Conservation (phyloP, 2,797 vertebrate genomes). For the Gymnothorax javanicus region DNA sequence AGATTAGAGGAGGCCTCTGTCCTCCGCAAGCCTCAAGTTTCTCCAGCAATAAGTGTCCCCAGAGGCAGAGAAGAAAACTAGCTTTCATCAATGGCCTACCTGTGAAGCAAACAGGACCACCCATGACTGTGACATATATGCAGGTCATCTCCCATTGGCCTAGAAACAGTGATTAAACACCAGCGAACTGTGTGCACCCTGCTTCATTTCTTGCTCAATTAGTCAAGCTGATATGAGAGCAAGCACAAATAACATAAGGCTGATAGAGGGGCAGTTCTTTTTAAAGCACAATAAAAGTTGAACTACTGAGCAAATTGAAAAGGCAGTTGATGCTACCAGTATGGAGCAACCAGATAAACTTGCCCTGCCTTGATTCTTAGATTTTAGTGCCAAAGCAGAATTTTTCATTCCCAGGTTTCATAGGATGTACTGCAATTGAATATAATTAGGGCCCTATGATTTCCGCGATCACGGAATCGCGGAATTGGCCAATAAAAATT, state of each 20-base stretch:
- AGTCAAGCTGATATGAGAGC: not conserved
- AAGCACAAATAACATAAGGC: not conserved
- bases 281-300: not conserved
- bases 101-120: constrained; percentile 53
- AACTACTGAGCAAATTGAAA: not conserved
- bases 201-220: constrained; percentile 9
- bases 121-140: constrained; percentile 39
- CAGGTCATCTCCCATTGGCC: not conserved
- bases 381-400: not conserved
- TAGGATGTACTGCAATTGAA: not conserved
- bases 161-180: constrained; percentile 15
- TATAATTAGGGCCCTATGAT: no score
- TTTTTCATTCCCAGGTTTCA: not conserved
- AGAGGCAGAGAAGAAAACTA: not conserved
- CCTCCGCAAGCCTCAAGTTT: constrained; percentile 11
- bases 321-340: not conserved
- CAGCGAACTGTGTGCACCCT: constrained; percentile 42
- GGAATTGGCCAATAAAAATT: no score
- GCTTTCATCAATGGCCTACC: constrained; percentile 52
- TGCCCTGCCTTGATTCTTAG: not conserved
- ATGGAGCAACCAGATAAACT: not conserved
- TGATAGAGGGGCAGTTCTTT: not conserved
- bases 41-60: not conserved
- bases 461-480: no score
- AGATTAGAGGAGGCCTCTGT: not conserved